phyloP scores from a whole-genome alignment of 2,888 invertebrate genomes.

The Operophtera brumata region DNA sequence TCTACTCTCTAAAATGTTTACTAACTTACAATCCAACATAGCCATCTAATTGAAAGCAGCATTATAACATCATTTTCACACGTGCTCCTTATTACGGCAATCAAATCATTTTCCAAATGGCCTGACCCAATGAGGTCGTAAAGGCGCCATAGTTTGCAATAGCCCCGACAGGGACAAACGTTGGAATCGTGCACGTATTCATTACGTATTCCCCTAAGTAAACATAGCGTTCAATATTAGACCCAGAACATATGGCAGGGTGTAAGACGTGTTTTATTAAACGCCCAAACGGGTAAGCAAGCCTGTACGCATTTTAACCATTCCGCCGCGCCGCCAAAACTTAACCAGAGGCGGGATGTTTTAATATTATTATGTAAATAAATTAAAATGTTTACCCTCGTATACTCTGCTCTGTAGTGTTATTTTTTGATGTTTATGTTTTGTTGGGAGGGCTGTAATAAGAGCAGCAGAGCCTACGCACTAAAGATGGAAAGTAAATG shows the following conservation, averaged over 20 bases:
- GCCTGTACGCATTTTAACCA: conserved; percentile 34
- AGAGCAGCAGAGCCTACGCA: neutral
- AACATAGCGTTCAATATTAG: conserved; percentile 56
- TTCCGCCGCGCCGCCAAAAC: conserved; percentile 19
- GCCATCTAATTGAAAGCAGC: neutral
- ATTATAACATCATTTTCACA: conserved; percentile 10
- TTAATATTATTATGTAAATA: conserved; percentile 19
- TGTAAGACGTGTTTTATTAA: conserved; percentile 58
- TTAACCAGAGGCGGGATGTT: conserved; percentile 2
- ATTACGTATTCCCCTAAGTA: conserved; percentile 58
- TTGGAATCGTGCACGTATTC: conserved; percentile 39
- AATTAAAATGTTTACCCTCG: conserved; percentile 20
- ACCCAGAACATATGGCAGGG: conserved; percentile 50
- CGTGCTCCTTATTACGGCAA: conserved; percentile 18
- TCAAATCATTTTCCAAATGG: conserved; percentile 29
- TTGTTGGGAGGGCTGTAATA: conserved; percentile 11
- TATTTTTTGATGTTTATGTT: conserved; percentile 15
- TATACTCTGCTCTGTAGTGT: conserved; percentile 1
- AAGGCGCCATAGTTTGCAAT: conserved; percentile 28
- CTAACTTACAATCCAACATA: neutral
- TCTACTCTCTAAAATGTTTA: too few relatives aligned
- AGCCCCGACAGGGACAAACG: conserved; percentile 32
- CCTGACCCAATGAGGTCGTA: conserved; percentile 26
- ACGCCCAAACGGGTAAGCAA: conserved; percentile 39
- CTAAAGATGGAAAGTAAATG: neutral